A percentile compares a stretch with the other conserved stretches of the same genome.
Conservation (phyloP, 2,888 invertebrate genomes). For the Linnaemya vulpina region DNA sequence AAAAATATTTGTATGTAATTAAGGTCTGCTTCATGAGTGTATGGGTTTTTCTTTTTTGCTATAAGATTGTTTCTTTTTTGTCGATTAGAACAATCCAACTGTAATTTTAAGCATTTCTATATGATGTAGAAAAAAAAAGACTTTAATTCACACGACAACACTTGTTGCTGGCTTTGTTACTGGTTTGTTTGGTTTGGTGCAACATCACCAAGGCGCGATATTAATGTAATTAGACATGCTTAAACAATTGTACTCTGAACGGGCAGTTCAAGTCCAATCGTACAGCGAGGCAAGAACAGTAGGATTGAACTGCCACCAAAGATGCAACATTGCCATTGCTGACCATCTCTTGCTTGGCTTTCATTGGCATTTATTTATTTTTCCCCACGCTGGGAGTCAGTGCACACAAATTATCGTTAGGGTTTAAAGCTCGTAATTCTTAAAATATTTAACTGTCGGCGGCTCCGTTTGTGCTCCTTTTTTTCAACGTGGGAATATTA, state of each 20-base stretch:
- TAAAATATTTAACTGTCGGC: conserved; percentile 47
- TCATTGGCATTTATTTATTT: conserved; percentile 38
- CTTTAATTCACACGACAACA: conserved; percentile 68
- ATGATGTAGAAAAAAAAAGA: conserved; percentile 39
- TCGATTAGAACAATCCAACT: conserved; percentile 61
- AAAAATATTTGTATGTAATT: conserved; percentile 62
- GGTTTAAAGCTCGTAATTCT: conserved; percentile 32
- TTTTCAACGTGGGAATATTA: conserved; percentile 57
- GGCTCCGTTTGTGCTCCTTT: conserved; percentile 17
- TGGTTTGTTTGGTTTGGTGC: conserved; percentile 39
- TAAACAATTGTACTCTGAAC: conserved; percentile 49
- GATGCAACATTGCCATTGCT: conserved; percentile 36
- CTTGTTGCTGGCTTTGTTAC: conserved; percentile 57
- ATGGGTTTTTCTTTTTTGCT: not conserved
- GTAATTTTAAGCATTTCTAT: conserved; percentile 65
- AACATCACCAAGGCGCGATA: conserved; percentile 69
- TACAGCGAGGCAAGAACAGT: conserved; percentile 20
- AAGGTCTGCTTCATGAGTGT: conserved; percentile 54
- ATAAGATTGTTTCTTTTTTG: conserved; percentile 2
- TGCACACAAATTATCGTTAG: conserved; percentile 34
- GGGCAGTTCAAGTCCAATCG: conserved; percentile 12
- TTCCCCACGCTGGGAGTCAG: conserved; percentile 6
- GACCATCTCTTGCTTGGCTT: conserved; percentile 8
- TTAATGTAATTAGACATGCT: conserved; percentile 71
- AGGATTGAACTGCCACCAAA: conserved; percentile 52